phyloP scores from a whole-genome alignment of 2,888 invertebrate genomes.

The Pseudococcus longispinus region DNA sequence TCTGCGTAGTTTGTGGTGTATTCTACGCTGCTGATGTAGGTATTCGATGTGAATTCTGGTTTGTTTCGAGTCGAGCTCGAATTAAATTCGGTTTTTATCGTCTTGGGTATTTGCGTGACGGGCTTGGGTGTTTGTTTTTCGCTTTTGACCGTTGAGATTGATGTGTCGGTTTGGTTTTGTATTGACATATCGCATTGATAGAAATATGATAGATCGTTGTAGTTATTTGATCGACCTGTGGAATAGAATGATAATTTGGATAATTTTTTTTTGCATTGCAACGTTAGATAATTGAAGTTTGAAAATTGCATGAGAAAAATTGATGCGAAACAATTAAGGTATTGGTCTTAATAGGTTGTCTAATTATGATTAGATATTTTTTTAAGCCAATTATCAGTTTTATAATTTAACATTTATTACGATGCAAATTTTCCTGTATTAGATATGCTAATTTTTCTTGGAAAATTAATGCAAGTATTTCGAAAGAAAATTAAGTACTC shows the following conservation, averaged over 20 bases:
- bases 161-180: neutral
- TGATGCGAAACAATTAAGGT: too few relatives aligned
- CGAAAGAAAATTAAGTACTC: neutral
- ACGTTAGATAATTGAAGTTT: too few relatives aligned
- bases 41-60: neutral
- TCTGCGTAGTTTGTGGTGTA: neutral
- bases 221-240: neutral
- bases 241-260: neutral
- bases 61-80: neutral
- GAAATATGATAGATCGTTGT: constrained; percentile 42
- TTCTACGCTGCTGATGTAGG: neutral
- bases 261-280: neutral
- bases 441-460: neutral
- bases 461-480: neutral
- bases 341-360: too few relatives aligned
- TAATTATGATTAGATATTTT: too few relatives aligned
- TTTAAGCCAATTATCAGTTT: too few relatives aligned
- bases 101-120: neutral
- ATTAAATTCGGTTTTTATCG: neutral
- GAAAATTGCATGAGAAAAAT: too few relatives aligned
- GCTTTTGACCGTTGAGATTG: neutral
- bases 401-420: too few relatives aligned
- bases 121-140: neutral
- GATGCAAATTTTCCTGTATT: neutral
- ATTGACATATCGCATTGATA: constrained; percentile 35